phyloP scores from a whole-genome alignment of 2,113 vertebrate species.

The Danionella cerebrum region DNA sequence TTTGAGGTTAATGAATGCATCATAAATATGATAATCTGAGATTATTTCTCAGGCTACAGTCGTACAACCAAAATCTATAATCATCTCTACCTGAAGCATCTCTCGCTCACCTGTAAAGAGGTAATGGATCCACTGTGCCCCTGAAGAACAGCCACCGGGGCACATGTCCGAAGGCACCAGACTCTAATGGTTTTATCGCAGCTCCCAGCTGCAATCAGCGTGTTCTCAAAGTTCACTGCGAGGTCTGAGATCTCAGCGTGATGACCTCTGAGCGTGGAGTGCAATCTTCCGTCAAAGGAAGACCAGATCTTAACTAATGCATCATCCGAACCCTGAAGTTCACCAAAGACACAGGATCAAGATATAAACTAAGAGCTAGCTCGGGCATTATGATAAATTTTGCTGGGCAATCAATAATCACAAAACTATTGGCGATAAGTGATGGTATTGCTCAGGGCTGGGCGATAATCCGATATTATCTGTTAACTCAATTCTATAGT shows the following conservation, averaged over 20 bases:
- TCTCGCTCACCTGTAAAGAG: slow-evolving; percentile 84
- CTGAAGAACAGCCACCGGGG: slow-evolving; percentile 89
- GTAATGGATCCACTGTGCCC: slow-evolving; percentile 95
- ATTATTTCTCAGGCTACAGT: no score
- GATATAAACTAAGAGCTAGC: no score
- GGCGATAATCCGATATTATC: no score
- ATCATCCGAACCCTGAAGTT: slow-evolving; percentile 87
- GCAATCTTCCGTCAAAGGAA: slow-evolving; percentile 85
- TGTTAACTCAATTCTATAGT: no score
- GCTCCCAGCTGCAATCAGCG: slow-evolving; percentile 91
- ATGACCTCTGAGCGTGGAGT: slow-evolving; percentile 88
- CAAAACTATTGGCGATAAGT: no score
- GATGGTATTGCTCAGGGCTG: no score
- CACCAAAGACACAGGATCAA: background rate
- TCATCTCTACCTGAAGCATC: no score
- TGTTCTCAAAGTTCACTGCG: slow-evolving; percentile 96
- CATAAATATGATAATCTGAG: no score
- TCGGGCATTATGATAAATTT: no score
- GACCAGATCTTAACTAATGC: slow-evolving; percentile 98
- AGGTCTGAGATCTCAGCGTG: slow-evolving; percentile 96
- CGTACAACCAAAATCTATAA: no score
- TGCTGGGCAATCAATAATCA: no score
- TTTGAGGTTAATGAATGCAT: no score
- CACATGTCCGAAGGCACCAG: slow-evolving; percentile 95
- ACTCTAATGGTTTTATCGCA: slow-evolving; percentile 95